These are phyloP conservation scores for Eurois occulta DNA, from an alignment of 2,888 invertebrate species.

Conservation along the genomic window DNA sequence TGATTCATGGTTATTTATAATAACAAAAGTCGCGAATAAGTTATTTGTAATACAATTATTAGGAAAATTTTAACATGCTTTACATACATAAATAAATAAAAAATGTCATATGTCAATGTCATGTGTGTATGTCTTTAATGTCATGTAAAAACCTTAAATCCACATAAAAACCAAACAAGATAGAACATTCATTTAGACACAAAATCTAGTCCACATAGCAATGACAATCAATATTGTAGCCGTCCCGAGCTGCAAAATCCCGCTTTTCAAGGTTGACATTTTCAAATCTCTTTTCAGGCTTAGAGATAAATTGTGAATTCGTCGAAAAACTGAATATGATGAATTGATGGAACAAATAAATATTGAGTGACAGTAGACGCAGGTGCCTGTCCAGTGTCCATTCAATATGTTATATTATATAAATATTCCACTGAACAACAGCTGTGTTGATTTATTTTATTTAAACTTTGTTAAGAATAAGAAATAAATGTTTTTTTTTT, in stretches of 20 bases:
- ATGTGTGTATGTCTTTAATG: too few relatives aligned
- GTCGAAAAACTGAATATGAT: constrained; percentile 76
- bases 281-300: constrained; percentile 72
- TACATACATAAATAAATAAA: too few relatives aligned
- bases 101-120: too few relatives aligned
- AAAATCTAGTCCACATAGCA: constrained; percentile 4
- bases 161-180: neutral
- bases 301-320: constrained; percentile 71
- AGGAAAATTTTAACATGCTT: neutral
- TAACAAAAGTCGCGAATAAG: neutral
- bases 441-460: neutral
- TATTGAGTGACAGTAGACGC: neutral
- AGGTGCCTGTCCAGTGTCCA: neutral
- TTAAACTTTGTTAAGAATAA: too few relatives aligned
- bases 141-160: neutral
- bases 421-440: constrained; percentile 3
- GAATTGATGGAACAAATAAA: constrained; percentile 74
- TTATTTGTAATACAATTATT: neutral
- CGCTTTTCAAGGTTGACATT: constrained; percentile 72
- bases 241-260: constrained; percentile 59
- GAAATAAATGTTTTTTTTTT: too few relatives aligned
- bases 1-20: neutral
- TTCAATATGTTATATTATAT: constrained; percentile 12
- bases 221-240: constrained; percentile 20
- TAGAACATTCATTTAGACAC: constrained; percentile 13